A percentile compares a stretch with the other conserved stretches of the same genome.
Evolutionary conservation across 1,140 invertebrate genomes (phyloP).

Genomic region (Eulimnadia texana): DNA sequence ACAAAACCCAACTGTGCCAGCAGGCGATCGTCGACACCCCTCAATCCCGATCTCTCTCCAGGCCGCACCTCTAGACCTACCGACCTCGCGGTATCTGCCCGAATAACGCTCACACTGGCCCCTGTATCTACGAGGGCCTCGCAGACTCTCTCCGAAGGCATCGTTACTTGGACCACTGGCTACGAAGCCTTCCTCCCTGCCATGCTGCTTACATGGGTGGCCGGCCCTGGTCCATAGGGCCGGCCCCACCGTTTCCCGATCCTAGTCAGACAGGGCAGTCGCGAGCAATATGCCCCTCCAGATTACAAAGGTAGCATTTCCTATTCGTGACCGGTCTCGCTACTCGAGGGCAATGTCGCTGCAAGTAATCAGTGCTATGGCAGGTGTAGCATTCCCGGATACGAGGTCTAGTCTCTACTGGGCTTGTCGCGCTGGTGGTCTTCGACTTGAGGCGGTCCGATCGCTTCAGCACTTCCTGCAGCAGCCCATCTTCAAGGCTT

Average conservation of each 20-base stretch:
- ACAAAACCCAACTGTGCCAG: background rate
- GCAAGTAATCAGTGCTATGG: too few relatives aligned
- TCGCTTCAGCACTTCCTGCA: too few relatives aligned
- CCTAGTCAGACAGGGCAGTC: slow-evolving; percentile 50
- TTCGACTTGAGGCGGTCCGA: too few relatives aligned
- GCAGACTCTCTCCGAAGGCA: background rate
- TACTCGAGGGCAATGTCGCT: background rate
- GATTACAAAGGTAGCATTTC: slow-evolving; percentile 73
- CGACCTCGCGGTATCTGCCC: background rate
- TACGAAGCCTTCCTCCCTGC: background rate
- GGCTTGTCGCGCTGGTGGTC: too few relatives aligned
- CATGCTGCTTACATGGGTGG: background rate
- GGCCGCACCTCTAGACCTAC: background rate
- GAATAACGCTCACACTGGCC: background rate
- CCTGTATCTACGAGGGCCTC: background rate
- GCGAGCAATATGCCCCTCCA: slow-evolving; percentile 71
- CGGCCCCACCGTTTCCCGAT: slow-evolving; percentile 10
- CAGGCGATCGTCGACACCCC: background rate
- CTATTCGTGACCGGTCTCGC: background rate
- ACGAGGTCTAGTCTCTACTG: too few relatives aligned
- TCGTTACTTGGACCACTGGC: background rate
- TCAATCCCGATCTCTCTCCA: background rate
- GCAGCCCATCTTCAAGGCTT: too few relatives aligned
- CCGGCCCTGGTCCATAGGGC: slow-evolving; percentile 1
- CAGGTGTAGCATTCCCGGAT: too few relatives aligned